Percentiles rank a stretch among this genome's conserved stretches.
These are phyloP conservation scores for Mylabris phalerata DNA, from an alignment of 1,140 invertebrate genomes.

Conservation along the genomic window DNA sequence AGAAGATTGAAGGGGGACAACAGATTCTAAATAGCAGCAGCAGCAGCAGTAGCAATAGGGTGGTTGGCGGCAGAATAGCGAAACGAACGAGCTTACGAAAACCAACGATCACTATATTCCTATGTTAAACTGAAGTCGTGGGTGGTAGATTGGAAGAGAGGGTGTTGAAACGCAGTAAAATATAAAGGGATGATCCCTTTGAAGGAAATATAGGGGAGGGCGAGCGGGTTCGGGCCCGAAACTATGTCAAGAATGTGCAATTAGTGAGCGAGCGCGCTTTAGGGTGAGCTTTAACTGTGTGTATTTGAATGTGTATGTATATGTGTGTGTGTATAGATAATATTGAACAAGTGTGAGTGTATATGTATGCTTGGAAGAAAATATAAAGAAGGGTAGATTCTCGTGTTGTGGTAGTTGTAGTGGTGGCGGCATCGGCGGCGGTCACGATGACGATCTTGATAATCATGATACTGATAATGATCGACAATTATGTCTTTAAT, in stretches of 20 bases:
- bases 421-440: conserved; percentile 16
- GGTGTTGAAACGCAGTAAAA: not conserved
- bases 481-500: too few species aligned
- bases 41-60: too few species aligned
- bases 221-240: conserved; percentile 57
- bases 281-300: conserved; percentile 18
- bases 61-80: too few species aligned
- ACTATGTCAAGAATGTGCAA: conserved; percentile 87
- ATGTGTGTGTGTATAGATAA: conserved; percentile 33
- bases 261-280: conserved; percentile 65
- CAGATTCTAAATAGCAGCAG: not conserved
- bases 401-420: conserved; percentile 21
- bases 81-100: conserved; percentile 6
- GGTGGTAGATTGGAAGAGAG: conserved; percentile 4
- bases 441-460: conserved; percentile 21
- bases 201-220: conserved; percentile 19
- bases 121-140: conserved; percentile 4
- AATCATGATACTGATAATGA: conserved; percentile 12
- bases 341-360: conserved; percentile 6
- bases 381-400: conserved; percentile 56
- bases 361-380: conserved; percentile 44
- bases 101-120: not conserved
- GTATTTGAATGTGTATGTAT: conserved; percentile 20
- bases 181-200: conserved; percentile 15
- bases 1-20: not conserved